These are phyloP conservation scores for Euborellia annulipes DNA, from an alignment of 1,140 invertebrate species.

Conservation along the genomic window DNA sequence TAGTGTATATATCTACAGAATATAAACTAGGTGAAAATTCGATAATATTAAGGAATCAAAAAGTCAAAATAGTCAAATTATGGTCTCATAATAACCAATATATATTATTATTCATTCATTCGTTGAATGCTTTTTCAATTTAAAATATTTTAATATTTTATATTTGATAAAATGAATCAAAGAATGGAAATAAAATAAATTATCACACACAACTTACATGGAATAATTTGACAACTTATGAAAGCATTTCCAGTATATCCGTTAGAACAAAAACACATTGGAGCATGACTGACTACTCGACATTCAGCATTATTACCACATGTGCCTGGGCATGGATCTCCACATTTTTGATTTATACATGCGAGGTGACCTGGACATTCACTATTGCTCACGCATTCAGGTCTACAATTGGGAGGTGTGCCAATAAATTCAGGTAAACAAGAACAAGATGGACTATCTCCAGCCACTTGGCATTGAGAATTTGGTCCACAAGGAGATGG, in stretches of 20 bases:
- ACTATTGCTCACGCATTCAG: constrained; percentile 20
- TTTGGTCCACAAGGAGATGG: constrained; percentile 41
- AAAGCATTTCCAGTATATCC: constrained; percentile 30
- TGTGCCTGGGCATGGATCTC: constrained; percentile 23
- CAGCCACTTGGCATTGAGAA: constrained; percentile 35
- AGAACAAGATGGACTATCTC: constrained; percentile 18
- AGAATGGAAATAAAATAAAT: too few relatives aligned
- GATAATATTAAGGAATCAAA: too few relatives aligned
- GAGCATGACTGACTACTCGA: constrained; percentile 23
- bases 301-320: constrained; percentile 28
- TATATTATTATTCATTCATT: too few relatives aligned
- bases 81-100: constrained; percentile 22
- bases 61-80: too few relatives aligned
- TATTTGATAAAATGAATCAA: too few relatives aligned
- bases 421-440: constrained; percentile 23
- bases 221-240: constrained; percentile 3
- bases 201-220: constrained; percentile 14
- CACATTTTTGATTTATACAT: constrained; percentile 22
- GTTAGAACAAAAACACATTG: constrained; percentile 25
- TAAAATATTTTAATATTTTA: too few relatives aligned
- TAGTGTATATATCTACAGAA: too few relatives aligned
- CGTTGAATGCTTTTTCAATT: too few relatives aligned
- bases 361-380: constrained; percentile 20
- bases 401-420: constrained; percentile 20
- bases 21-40: too few relatives aligned